Evolutionary conservation across 1,140 invertebrate species (phyloP), one percentile per base, ranked within the genome.

Genomic region (Drosophila obscura): DNA sequence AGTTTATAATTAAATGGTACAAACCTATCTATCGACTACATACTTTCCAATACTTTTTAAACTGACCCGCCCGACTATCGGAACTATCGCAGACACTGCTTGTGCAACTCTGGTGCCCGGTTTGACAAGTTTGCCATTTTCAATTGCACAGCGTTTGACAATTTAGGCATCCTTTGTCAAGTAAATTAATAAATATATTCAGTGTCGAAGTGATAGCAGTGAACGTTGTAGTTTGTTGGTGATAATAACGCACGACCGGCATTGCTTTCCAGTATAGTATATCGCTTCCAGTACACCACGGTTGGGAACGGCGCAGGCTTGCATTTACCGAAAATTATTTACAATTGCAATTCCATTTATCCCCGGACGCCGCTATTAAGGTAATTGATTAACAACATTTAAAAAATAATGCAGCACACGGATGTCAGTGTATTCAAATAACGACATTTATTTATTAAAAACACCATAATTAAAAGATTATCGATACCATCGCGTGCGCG

Each of bases 241-340:
- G 31, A 46, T 69, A 69, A 62, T 1, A 52, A 9, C 4, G 1
- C 0, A 19, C 22, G 1, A 49, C 77, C 75, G 77, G 77, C 65
- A 51, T 24, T 3, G 5, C 44, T 7, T 66, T 66, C 57, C 58
- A 71, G 44, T 28, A 24, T 4, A 24, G 2, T 4, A 24, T 24
- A 11, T 11, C n/a, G 15, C 31, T 71, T 75, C 71, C 72, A 71
- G 6, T 80, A 71, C 75, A 78, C 75, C 75, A 75, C 72, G 50
- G 11, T 28, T 6, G 4, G 15, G 15, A 31, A 39, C 28, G 50
- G 7, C 31, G 51, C 65, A 75, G 76, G 45, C 2, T 57, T 71
- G 72, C 66, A 69, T 64, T 65, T 43, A 4, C 15, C 2, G 22
- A 7, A 13, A n/a, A 22, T 24, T 22, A 35, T 13, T 41, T 28